Conservation (phyloP, 2,113 vertebrate genomes). For the Chaetodon trifascialis region DNA sequence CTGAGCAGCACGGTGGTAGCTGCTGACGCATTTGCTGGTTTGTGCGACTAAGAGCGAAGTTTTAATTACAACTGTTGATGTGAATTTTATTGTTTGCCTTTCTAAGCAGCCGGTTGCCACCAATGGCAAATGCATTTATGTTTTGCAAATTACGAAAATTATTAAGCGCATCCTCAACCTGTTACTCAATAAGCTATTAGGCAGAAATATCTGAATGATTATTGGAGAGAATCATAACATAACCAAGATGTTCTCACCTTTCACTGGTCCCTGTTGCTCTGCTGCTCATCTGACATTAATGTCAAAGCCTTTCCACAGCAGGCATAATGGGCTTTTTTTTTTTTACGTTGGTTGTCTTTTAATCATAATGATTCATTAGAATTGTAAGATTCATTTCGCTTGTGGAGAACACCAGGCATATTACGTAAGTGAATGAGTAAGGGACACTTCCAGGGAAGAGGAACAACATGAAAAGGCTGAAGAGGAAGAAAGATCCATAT, state of each 20-base stretch:
- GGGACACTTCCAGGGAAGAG: background rate
- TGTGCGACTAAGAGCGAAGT: conserved; percentile 49
- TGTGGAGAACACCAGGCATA: conserved; percentile 10
- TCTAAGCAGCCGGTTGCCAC: conserved; percentile 41
- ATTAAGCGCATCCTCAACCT: background rate
- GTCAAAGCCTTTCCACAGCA: conserved; percentile 36
- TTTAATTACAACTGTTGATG: conserved; percentile 44
- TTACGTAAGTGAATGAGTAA: background rate
- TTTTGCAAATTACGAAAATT: conserved; percentile 12
- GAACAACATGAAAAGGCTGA: background rate
- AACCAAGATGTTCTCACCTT: conserved; percentile 1
- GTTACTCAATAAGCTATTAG: conserved; percentile 3
- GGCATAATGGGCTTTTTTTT: conserved; percentile 52
- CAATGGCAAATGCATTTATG: conserved; percentile 22
- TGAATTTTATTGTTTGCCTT: conserved; percentile 49
- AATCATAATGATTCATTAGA: conserved; percentile 66
- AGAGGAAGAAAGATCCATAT: conserved; percentile 3
- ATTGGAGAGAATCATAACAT: conserved; percentile 9
- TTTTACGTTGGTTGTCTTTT: conserved; percentile 62
- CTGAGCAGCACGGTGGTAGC: conserved; percentile 15
- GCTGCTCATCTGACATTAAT: conserved; percentile 46
- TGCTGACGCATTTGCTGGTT: conserved; percentile 38
- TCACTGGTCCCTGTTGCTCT: conserved; percentile 2
- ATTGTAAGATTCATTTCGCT: conserved; percentile 47
- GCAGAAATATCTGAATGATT: conserved; percentile 25